Evolutionary conservation across 2,888 invertebrate genomes (phyloP).

Genomic region (Rotaria macrura): DNA sequence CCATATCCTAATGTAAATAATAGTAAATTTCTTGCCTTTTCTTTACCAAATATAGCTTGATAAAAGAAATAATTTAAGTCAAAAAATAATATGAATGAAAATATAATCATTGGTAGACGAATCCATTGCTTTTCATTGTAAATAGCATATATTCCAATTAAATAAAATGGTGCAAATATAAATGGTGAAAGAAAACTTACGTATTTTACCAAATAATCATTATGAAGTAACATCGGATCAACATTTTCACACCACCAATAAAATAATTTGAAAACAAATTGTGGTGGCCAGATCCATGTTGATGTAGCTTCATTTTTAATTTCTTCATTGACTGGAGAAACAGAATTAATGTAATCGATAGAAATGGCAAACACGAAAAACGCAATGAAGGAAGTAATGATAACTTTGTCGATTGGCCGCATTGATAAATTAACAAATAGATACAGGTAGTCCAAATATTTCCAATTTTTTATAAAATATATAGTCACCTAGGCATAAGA

Average conservation of each 20-base stretch:
- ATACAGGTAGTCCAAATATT: too few relatives aligned
- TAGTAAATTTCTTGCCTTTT: not conserved
- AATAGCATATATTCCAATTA: not conserved
- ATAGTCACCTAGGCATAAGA: too few relatives aligned
- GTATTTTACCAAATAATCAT: not conserved
- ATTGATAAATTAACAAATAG: not conserved
- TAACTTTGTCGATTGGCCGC: not conserved
- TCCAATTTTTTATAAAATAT: too few relatives aligned
- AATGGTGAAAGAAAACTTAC: not conserved
- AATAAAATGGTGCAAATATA: not conserved
- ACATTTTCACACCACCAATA: conserved; percentile 4
- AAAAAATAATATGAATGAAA: not conserved
- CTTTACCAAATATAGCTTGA: not conserved
- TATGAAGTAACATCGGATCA: not conserved
- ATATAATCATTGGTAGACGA: not conserved
- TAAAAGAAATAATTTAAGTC: not conserved
- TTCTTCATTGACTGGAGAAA: not conserved
- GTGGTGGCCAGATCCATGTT: conserved; percentile 6
- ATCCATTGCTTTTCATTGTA: not conserved
- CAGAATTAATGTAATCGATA: not conserved
- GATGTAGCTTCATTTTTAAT: not conserved
- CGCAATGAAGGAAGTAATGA: not conserved
- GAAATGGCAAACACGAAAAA: not conserved
- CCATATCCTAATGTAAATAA: not conserved
- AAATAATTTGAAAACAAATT: not conserved